These are phyloP conservation scores for Psittacula echo DNA, from an alignment of 2,797 vertebrate species.

Conservation along the genomic window DNA sequence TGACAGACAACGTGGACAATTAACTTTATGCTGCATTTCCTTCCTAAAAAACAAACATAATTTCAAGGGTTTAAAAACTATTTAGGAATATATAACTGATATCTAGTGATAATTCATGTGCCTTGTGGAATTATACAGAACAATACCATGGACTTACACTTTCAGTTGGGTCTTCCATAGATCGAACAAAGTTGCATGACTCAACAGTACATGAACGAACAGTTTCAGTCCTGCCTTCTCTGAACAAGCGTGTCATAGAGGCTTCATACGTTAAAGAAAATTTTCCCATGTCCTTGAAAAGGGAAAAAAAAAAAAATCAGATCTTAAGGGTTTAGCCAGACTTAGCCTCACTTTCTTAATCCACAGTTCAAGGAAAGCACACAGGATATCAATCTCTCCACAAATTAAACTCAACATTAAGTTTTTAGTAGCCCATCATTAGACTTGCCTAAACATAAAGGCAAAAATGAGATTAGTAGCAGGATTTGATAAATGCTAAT, in stretches of 20 bases:
- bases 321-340: not conserved
- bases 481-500: not conserved
- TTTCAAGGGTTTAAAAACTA: not conserved
- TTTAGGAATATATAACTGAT: fast-evolving
- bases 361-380: not conserved
- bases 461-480: not conserved
- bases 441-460: not conserved
- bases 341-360: not conserved
- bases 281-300: conserved; percentile 90
- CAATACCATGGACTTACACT: conserved; percentile 76
- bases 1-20: not conserved
- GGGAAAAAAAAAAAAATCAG: not conserved
- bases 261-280: conserved; percentile 97
- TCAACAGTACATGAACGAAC: conserved; percentile 93
- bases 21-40: not conserved
- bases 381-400: not conserved
- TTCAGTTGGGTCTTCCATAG: conserved; percentile 85
- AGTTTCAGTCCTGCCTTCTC: conserved; percentile 94
- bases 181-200: conserved; percentile 86
- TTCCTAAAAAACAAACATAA: not conserved
- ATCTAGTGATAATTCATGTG: not conserved
- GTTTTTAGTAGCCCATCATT: not conserved
- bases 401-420: not conserved
- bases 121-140: not conserved
- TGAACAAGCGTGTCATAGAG: conserved; percentile 96